These are phyloP conservation scores for Oryzias celebensis DNA, from an alignment of 2,113 vertebrate species.

Conservation along the genomic window DNA sequence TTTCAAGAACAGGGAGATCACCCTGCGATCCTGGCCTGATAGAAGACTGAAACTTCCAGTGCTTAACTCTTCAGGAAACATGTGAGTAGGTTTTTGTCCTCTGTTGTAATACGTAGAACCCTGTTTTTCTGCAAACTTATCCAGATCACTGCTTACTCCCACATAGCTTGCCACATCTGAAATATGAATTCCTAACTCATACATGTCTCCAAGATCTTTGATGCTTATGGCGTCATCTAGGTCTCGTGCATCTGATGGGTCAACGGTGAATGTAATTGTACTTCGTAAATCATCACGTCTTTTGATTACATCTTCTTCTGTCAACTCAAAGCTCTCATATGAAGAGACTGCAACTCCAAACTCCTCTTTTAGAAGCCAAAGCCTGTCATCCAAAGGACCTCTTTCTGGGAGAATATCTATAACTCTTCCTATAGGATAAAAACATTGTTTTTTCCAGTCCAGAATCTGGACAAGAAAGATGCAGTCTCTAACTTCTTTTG, in stretches of 20 bases:
- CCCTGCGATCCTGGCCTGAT: slow-evolving; percentile 61
- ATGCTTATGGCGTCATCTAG: slow-evolving; percentile 88
- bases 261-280: slow-evolving; percentile 83
- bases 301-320: slow-evolving; percentile 49
- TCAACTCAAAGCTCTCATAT: slow-evolving; percentile 21
- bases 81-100: slow-evolving; percentile 64
- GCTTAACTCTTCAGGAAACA: slow-evolving; percentile 79
- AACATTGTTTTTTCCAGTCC: slow-evolving; percentile 75
- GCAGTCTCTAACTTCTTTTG: slow-evolving; percentile 22
- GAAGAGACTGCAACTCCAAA: slow-evolving; percentile 60
- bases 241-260: slow-evolving; percentile 76
- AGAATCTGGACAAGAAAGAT: slow-evolving; percentile 82
- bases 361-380: slow-evolving; percentile 75
- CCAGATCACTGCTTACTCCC: slow-evolving; percentile 72
- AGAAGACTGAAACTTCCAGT: slow-evolving; percentile 79
- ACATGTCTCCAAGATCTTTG: slow-evolving; percentile 71
- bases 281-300: slow-evolving; percentile 60
- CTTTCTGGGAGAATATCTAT: slow-evolving; percentile 71
- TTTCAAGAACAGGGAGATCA: slow-evolving; percentile 84
- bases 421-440: slow-evolving; percentile 80
- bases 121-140: slow-evolving; percentile 70
- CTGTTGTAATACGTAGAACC: slow-evolving; percentile 77
- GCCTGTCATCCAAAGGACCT: slow-evolving; percentile 64
- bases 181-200: slow-evolving; percentile 88
- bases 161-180: slow-evolving; percentile 83